A percentile compares a stretch with the other conserved stretches of the same genome.
Conservation (phyloP, 2,888 invertebrate genomes). For the Ichneumon xanthorius region DNA sequence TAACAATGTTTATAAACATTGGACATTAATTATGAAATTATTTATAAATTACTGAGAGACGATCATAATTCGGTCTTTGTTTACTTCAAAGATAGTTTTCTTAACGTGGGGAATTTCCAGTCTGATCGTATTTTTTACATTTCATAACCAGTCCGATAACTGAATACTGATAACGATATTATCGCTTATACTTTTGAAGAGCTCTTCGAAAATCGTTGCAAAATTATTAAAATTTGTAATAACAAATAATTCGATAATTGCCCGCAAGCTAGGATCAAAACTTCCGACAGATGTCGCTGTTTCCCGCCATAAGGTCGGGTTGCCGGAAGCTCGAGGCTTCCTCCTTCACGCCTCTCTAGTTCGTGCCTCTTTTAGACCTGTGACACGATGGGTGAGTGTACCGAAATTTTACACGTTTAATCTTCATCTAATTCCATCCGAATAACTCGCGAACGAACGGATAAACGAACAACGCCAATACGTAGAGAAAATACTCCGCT, state of each 20-base stretch:
- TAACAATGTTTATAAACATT: too few relatives aligned
- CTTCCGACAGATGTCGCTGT: slow-evolving; percentile 43
- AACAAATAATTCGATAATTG: slow-evolving; percentile 10
- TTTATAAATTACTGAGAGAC: too few relatives aligned
- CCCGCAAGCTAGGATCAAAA: neutral
- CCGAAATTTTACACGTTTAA: slow-evolving; percentile 63
- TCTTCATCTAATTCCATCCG: slow-evolving; percentile 77
- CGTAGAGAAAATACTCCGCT: slow-evolving; percentile 24
- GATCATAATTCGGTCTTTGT: too few relatives aligned
- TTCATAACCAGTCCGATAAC: too few relatives aligned
- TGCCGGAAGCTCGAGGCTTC: slow-evolving; percentile 51
- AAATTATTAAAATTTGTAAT: slow-evolving; percentile 23
- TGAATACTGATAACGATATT: neutral
- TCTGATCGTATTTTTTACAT: too few relatives aligned
- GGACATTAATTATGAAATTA: too few relatives aligned
- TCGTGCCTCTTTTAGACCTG: slow-evolving; percentile 75
- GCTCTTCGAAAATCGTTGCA: neutral
- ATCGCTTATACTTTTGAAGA: neutral
- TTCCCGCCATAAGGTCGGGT: slow-evolving; percentile 12
- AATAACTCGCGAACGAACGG: slow-evolving; percentile 44
- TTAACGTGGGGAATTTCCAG: too few relatives aligned
- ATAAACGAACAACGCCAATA: slow-evolving; percentile 27
- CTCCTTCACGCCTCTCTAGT: slow-evolving; percentile 53
- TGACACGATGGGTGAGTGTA: slow-evolving; percentile 80
- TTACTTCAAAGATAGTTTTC: too few relatives aligned